A percentile compares a stretch with the other conserved stretches of the same genome.
Conservation (phyloP, 2,888 invertebrate species). For the Macaria notata region DNA sequence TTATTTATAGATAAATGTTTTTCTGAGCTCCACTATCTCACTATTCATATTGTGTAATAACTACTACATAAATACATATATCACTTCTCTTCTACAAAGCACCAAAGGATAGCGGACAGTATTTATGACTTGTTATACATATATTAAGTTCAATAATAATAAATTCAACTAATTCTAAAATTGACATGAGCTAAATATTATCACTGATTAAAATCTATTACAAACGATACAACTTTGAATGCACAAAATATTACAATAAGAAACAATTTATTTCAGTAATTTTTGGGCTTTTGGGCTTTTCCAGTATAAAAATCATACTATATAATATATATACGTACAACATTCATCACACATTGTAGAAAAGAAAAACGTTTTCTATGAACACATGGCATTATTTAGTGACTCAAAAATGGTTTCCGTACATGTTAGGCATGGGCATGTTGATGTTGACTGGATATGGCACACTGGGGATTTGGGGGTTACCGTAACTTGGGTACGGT, state of each 20-base stretch:
- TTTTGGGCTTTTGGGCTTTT: no score
- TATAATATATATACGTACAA: constrained; percentile 2
- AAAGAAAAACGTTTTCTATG: constrained; percentile 15
- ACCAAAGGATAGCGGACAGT: constrained; percentile 62
- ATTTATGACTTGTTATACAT: constrained; percentile 17
- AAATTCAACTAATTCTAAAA: constrained; percentile 19
- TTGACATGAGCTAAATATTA: constrained; percentile 12
- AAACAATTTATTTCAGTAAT: no score
- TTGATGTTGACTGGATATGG: constrained; percentile 89
- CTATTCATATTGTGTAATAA: constrained; percentile 1
- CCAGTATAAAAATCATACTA: no score
- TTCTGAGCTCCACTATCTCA: constrained; percentile 2
- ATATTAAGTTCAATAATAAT: neutral
- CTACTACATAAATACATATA: constrained; percentile 2
- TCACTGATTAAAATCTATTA: no score
- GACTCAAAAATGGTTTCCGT: constrained; percentile 66
- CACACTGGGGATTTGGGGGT: constrained; percentile 80
- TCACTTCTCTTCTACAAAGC: constrained; percentile 54
- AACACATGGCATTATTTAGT: constrained; percentile 31
- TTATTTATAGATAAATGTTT: neutral
- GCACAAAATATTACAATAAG: no score
- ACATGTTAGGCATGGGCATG: constrained; percentile 89
- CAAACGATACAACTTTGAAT: no score
- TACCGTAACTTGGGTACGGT: constrained; percentile 69
- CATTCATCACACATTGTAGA: neutral